These are phyloP conservation scores for Miniopterus natalensis DNA, from an alignment of 2,113 vertebrate species.

Conservation along the genomic window DNA sequence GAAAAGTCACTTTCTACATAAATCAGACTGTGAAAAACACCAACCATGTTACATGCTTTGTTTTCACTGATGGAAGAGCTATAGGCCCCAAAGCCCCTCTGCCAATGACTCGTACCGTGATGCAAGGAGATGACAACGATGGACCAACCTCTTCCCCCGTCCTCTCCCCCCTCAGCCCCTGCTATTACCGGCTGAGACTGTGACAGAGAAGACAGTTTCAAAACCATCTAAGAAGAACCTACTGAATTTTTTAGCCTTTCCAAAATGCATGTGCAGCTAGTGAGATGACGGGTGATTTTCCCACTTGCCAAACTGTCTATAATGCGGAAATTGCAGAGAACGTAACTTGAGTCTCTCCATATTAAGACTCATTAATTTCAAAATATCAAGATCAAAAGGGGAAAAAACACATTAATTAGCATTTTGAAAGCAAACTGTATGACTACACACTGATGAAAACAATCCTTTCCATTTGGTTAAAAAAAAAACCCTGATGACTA, in stretches of 20 bases:
- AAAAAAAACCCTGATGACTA: background rate
- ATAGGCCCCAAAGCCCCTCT: background rate
- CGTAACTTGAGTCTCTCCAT: background rate
- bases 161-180: background rate
- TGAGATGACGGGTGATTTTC: background rate
- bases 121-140: background rate
- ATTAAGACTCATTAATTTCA: constrained; percentile 47
- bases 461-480: constrained; percentile 14
- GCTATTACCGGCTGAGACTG: background rate
- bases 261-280: constrained; percentile 23
- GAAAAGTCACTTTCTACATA: constrained; percentile 39
- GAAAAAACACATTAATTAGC: constrained; percentile 4
- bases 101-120: background rate
- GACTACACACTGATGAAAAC: constrained; percentile 8
- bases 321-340: constrained; percentile 43
- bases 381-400: constrained; percentile 29
- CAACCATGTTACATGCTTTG: background rate
- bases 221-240: background rate
- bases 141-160: background rate
- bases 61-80: background rate
- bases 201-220: constrained; percentile 34
- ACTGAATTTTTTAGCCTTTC: background rate
- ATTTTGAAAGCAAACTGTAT: constrained; percentile 40
- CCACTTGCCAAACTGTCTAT: constrained; percentile 6
- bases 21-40: constrained; percentile 3